These are phyloP conservation scores for Panonychus citri DNA, from an alignment of 1,140 invertebrate species.

Conservation along the genomic window DNA sequence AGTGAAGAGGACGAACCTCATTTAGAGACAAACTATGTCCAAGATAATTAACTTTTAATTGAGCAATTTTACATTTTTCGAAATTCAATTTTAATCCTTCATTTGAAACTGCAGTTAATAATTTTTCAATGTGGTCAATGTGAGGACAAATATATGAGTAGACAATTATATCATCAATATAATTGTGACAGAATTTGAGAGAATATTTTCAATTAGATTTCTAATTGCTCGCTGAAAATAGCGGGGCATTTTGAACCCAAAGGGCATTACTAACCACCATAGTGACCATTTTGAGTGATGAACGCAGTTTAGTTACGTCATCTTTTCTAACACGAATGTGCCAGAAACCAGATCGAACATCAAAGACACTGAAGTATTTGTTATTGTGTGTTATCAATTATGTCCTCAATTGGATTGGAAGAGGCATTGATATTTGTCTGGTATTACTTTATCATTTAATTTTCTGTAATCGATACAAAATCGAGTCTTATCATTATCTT, in stretches of 20 bases:
- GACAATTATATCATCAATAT: constrained; percentile 21
- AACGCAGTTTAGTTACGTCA: constrained; percentile 11
- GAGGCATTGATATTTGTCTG: neutral
- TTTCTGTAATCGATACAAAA: no score
- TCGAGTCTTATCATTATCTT: neutral
- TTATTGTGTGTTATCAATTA: neutral
- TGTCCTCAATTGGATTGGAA: neutral
- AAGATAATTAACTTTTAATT: constrained; percentile 6
- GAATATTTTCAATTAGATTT: constrained; percentile 10
- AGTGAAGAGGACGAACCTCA: constrained; percentile 18
- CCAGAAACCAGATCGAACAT: constrained; percentile 18
- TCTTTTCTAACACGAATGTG: constrained; percentile 18
- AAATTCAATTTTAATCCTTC: constrained; percentile 4
- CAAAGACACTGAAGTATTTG: constrained; percentile 6
- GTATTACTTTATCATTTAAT: neutral
- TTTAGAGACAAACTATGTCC: constrained; percentile 13
- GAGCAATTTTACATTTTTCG: constrained; percentile 9
- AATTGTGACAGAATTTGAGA: constrained; percentile 17
- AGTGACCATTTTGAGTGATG: constrained; percentile 8
- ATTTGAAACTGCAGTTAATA: constrained; percentile 1
- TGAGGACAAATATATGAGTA: constrained; percentile 14
- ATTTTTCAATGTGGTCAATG: neutral
- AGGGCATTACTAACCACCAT: constrained; percentile 19
- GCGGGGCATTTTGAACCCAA: constrained; percentile 23
- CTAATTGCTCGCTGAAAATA: constrained; percentile 22